Percentiles rank a stretch among this genome's conserved stretches.
Evolutionary conservation across 1,140 invertebrate species (phyloP).

Genomic region (Pseudomyrmex concolor): DNA sequence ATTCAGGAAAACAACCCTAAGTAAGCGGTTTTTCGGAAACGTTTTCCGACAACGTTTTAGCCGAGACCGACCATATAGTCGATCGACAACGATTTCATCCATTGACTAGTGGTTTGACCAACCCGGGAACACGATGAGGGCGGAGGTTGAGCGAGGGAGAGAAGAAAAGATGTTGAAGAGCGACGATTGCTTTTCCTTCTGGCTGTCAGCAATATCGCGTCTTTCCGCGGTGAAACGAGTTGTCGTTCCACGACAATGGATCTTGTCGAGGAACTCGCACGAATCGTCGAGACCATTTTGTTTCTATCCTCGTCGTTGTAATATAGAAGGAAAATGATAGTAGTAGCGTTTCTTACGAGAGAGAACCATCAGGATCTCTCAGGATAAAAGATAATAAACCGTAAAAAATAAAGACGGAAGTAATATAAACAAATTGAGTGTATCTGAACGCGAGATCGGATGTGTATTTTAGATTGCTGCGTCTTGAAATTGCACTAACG

Average conservation of each 20-base stretch:
- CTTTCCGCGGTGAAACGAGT: constrained; percentile 35
- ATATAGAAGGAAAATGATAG: neutral
- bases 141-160: neutral
- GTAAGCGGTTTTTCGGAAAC: constrained; percentile 19
- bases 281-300: constrained; percentile 17
- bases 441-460: no score
- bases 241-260: constrained; percentile 10
- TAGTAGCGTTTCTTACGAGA: neutral
- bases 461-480: neutral
- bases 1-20: neutral
- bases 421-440: no score
- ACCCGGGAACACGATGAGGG: constrained; percentile 2
- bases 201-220: constrained; percentile 1
- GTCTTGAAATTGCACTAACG: neutral
- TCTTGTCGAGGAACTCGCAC: neutral
- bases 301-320: constrained; percentile 9
- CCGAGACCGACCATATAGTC: neutral
- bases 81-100: constrained; percentile 38
- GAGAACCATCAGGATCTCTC: constrained; percentile 2
- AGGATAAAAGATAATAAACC: constrained; percentile 27
- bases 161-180: constrained; percentile 2
- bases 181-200: constrained; percentile 34
- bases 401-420: neutral
- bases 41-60: neutral
- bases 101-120: constrained; percentile 38